Evolutionary conservation across 2,113 vertebrate species (phyloP).

Genomic region (Acrocephalus kingi): DNA sequence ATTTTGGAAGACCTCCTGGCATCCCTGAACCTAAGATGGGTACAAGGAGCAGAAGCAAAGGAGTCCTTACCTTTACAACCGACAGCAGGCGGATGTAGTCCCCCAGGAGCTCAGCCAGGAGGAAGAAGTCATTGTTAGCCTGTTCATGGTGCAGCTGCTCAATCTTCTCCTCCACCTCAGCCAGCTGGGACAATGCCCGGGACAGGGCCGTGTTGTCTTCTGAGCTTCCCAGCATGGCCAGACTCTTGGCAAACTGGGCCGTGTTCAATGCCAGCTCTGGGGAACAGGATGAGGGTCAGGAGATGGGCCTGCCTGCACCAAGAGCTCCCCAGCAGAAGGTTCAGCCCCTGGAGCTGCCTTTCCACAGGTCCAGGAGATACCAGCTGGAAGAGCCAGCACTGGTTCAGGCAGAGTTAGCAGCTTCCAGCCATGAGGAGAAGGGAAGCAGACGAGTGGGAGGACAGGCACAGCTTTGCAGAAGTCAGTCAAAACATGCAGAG

Average conservation of each 20-base stretch:
- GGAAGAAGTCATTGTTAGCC: constrained; percentile 89
- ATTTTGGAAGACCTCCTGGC: background rate
- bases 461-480: background rate
- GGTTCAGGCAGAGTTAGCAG: background rate
- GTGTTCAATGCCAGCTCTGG: constrained; percentile 87
- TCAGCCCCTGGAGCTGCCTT: background rate
- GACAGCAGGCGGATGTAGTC: constrained; percentile 95
- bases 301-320: background rate
- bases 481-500: background rate
- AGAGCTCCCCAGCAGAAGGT: background rate
- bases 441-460: background rate
- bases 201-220: constrained; percentile 98
- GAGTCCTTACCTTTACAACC: constrained; percentile 83
- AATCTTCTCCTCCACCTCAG: constrained; percentile 96
- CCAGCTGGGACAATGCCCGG: constrained; percentile 92
- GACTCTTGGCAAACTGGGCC: constrained; percentile 92
- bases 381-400: background rate
- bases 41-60: background rate
- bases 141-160: constrained; percentile 97
- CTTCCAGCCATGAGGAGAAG: background rate
- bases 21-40: background rate
- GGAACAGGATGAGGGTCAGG: background rate
- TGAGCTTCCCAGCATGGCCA: constrained; percentile 95
- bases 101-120: constrained; percentile 89
- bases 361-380: background rate